Percentiles rank a stretch among this genome's conserved stretches.
These are phyloP conservation scores for Exephanes ischioxanthus DNA, from an alignment of 2,888 invertebrate species.

Conservation along the genomic window DNA sequence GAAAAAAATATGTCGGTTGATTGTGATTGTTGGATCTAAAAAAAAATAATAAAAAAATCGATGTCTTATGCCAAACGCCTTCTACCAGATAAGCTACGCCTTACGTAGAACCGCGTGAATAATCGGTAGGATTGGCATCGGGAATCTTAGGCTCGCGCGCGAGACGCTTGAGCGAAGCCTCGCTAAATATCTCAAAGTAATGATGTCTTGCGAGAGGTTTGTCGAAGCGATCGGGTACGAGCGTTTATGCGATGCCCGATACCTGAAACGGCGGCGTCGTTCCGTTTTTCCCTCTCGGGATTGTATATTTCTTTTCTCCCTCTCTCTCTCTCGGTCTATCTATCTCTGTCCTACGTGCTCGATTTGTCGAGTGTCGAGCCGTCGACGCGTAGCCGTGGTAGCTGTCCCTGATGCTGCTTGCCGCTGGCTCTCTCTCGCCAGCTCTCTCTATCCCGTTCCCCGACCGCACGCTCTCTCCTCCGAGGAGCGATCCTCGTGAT, in stretches of 20 bases:
- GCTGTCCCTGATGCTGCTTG: conserved; percentile 38
- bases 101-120: background rate
- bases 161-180: conserved; percentile 38
- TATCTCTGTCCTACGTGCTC: conserved; percentile 64
- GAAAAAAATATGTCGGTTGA: too few relatives aligned
- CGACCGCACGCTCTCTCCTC: conserved; percentile 56
- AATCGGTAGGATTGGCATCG: background rate
- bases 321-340: conserved; percentile 37
- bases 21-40: background rate
- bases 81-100: too few relatives aligned
- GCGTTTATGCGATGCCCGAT: conserved; percentile 38
- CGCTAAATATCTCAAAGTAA: conserved; percentile 82
- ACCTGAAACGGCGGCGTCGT: conserved; percentile 19
- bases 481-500: conserved; percentile 60
- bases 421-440: conserved; percentile 1
- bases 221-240: conserved; percentile 72
- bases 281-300: background rate
- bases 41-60: conserved; percentile 12
- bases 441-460: conserved; percentile 31
- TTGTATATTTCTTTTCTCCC: background rate
- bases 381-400: conserved; percentile 61
- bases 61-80: background rate
- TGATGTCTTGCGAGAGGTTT: conserved; percentile 81
- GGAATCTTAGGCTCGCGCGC: conserved; percentile 4
- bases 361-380: conserved; percentile 64